These are phyloP conservation scores for Chanos chanos DNA, from an alignment of 2,797 vertebrate species.

Conservation along the genomic window DNA sequence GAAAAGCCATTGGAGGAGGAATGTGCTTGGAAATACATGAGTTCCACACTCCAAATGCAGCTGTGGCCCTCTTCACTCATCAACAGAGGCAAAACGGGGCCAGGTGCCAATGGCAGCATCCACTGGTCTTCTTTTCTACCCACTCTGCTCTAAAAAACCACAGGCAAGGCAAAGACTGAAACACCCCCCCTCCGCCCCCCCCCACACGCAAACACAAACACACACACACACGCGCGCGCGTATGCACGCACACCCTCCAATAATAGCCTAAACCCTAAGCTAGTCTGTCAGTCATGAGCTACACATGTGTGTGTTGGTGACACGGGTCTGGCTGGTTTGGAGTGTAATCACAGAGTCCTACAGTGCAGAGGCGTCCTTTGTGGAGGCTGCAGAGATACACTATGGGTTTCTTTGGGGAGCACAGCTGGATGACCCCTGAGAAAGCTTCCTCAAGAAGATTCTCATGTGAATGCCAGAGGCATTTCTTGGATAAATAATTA, in stretches of 20 bases:
- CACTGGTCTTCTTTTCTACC: not conserved
- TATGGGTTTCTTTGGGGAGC: slow-evolving; percentile 22
- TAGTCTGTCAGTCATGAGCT: not conserved
- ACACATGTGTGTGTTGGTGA: not conserved
- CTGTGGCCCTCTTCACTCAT: slow-evolving; percentile 10
- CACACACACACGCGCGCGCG: not conserved
- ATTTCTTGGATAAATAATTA: slow-evolving; percentile 41
- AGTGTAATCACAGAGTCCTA: not conserved
- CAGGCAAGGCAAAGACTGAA: not conserved
- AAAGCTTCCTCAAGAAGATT: slow-evolving; percentile 33
- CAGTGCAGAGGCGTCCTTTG: not conserved
- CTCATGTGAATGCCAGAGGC: slow-evolving; percentile 31
- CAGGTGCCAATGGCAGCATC: too few relatives aligned
- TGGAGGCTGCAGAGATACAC: not conserved
- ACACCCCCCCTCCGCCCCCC: not conserved
- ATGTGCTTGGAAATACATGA: slow-evolving; percentile 33
- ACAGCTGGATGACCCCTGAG: slow-evolving; percentile 36
- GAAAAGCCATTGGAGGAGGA: slow-evolving; percentile 43
- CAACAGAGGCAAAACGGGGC: not conserved
- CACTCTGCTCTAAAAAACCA: not conserved
- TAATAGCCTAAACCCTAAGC: not conserved
- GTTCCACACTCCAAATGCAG: slow-evolving; percentile 11
- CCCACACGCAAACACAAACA: not conserved
- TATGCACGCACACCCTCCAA: not conserved
- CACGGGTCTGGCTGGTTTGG: not conserved